Evolutionary conservation across 2,888 invertebrate species (phyloP).

Genomic region (Meliscaeva auricollis): DNA sequence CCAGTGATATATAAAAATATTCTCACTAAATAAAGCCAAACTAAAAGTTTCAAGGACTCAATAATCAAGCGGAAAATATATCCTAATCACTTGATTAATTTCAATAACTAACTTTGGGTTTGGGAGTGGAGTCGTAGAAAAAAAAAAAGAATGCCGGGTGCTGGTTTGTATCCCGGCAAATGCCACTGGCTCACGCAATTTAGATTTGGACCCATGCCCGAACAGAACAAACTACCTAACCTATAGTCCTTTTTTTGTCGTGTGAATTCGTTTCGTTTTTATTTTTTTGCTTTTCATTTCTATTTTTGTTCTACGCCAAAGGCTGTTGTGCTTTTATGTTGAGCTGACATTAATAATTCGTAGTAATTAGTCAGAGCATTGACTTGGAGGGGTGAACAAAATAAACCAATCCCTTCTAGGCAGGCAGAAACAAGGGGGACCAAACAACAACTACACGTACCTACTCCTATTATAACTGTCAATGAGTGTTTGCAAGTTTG

Average conservation of each 20-base stretch:
- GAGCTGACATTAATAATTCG: conserved; percentile 65
- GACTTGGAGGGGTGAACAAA: conserved; percentile 35
- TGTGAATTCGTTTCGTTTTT: conserved; percentile 30
- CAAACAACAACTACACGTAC: conserved; percentile 16
- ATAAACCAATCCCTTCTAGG: conserved; percentile 36
- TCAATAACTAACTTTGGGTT: conserved; percentile 49
- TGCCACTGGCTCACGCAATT: conserved; percentile 62
- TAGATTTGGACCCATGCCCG: conserved; percentile 1
- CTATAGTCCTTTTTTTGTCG: conserved; percentile 17
- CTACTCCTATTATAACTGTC: neutral
- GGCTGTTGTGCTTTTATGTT: conserved; percentile 33
- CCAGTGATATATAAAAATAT: neutral
- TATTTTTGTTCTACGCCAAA: conserved; percentile 21
- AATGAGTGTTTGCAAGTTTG: conserved; percentile 20
- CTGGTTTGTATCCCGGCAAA: conserved; percentile 15
- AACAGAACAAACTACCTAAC: neutral
- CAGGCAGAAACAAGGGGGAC: conserved; percentile 24
- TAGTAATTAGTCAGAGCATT: conserved; percentile 67
- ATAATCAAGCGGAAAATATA: conserved; percentile 50
- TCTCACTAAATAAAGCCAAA: conserved; percentile 4
- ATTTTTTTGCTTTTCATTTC: neutral
- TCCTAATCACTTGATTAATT: conserved; percentile 70
- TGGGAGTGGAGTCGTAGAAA: neutral
- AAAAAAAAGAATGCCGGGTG: neutral
- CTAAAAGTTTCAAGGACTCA: conserved; percentile 52